Evolutionary conservation across 2,797 vertebrate genomes (phyloP).

Genomic region (Numenius phaeopus): DNA sequence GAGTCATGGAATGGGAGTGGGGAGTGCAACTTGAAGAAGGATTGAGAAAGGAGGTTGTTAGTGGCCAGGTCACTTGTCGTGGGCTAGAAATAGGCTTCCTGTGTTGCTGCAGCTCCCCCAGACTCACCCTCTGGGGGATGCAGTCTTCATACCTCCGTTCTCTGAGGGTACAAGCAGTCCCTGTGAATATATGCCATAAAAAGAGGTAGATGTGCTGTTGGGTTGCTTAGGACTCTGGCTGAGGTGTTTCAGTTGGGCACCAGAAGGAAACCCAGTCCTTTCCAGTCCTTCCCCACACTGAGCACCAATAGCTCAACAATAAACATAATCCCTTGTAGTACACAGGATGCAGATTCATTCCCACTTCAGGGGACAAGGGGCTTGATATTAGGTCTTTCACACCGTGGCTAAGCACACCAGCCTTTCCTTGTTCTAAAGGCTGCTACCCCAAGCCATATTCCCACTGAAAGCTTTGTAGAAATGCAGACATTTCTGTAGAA

Average conservation of each 20-base stretch:
- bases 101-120: not conserved
- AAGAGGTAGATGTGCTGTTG: not conserved
- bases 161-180: not conserved
- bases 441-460: not conserved
- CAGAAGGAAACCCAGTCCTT: not conserved
- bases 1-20: not conserved
- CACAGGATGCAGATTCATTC: accelerated
- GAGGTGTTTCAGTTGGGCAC: not conserved
- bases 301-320: not conserved
- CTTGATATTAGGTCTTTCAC: not conserved
- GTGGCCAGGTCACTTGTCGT: not conserved
- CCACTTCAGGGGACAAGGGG: not conserved
- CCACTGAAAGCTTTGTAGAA: not conserved
- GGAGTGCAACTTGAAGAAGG: not conserved
- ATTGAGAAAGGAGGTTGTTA: not conserved
- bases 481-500: not conserved
- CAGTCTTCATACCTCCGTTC: not conserved
- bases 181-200: not conserved
- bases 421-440: not conserved
- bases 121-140: not conserved
- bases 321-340: not conserved
- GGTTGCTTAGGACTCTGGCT: not conserved
- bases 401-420: not conserved
- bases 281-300: not conserved
- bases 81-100: not conserved